Evolutionary conservation across 2,797 vertebrate genomes (phyloP), one percentile per base, ranked within the genome.

Genomic region (Odontamblyopus lacepedii): DNA sequence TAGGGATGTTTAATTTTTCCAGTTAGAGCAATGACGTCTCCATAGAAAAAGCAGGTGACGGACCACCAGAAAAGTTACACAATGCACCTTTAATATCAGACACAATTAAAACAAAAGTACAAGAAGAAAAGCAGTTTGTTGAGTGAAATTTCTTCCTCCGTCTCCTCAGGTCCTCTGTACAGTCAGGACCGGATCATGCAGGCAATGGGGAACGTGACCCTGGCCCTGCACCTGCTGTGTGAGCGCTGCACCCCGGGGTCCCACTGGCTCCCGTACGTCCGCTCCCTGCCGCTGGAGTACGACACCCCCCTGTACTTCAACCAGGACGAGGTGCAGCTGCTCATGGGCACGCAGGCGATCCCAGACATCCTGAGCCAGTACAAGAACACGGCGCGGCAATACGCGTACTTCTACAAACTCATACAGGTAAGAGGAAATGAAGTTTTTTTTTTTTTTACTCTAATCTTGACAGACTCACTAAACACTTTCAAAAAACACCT

Each of bases 381-480:
- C 75, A 99, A 98, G 91, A 99, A 98, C 90, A 98, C 96, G 0
- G 97, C 97, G 1, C 95, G 97, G 7, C 98, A 99, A 80, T 99
- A 99, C 15, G 97, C 98, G 6, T 99, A 99, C 90, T 99, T 99
- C 94, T 99, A 98, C 92, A 98, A 96, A 88, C 95, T 99, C 80
- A 91, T 98, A 63, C 97, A 99, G 93, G 98, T 99, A 88, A 85
- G 94, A 71, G 2, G 9, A 8, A 5, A 1, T 35, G 30, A 5
- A 4, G 1, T 0, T 9, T 38, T 38, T 38, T 9, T 38, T 38
- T 38, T 9, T 7, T 38, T 38, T 5, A 6, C 4, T 6, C 32
- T 35, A 35, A 35, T 5, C 32, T 38, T 38, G 8, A 38, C 35
- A 38, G 7, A 38, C 8, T 38, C 35, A 8, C 35, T 38, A 9